Base-by-base conservation (phyloP, 2,113 vertebrate species). In the Crotalus helleri region DNA sequence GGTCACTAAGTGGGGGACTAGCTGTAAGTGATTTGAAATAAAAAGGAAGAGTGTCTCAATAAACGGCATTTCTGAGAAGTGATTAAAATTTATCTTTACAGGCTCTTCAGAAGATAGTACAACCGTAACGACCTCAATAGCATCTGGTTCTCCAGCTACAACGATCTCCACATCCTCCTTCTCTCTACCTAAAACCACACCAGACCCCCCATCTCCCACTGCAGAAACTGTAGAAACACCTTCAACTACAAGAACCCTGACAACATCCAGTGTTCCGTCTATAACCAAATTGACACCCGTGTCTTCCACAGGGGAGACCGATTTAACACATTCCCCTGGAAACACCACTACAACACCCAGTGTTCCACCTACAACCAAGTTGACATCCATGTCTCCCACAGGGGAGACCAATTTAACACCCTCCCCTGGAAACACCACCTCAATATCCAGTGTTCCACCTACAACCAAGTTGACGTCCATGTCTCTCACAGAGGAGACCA, bases 401-500 rank as follows among this genome's bases (percentile, higher is more conserved):
- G 4, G 1, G 39, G 5, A 4, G 5, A 85, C 39, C 13, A 2
- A 2, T 19, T 3, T 2, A 8, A 9, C 44, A 9, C 5, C 10
- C 85, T 3, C 44, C 9, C 2, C 7, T 8, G 46, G 46, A 46
- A 46, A 46, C 46, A 46, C 3, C 46, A 4, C 46, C 3, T 1
- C 4, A 46, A 1, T 9, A 3, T 0, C 85, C 9, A 8, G 0
- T 39, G 17, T 3, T 23, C 44, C 5, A 0, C 0, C 44, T 21
- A 49, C 19, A 10, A 1, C 19, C 46, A 46, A 46, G 46, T 46
- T 46, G 46, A 46, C 46, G 1, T 5, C 46, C 46, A 3, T 46
- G 46, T 3, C 46, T 46, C 46, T 0, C 46, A 46, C 44, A 85
- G 6, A 0, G 81, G 5, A 4, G 5, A 85, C 39, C 13, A 7